phyloP scores from a whole-genome alignment of 2,888 invertebrate species.

The Drosophila tanythrix region DNA sequence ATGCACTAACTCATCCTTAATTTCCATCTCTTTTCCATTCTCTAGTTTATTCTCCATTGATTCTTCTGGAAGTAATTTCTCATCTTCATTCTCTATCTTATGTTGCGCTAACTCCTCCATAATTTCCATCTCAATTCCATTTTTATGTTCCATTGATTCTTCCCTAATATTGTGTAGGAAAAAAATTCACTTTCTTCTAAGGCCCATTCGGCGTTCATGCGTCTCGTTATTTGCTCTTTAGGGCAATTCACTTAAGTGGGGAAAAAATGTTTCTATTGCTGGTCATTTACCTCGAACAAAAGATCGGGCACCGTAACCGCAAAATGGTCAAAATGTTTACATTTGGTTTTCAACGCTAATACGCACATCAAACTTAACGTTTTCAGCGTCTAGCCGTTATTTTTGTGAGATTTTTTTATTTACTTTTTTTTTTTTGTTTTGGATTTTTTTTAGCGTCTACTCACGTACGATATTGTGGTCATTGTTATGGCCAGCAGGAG shows the following conservation, averaged over 20 bases:
- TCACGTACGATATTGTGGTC: conserved; percentile 64
- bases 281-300: conserved; percentile 43
- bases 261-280: conserved; percentile 23
- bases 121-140: background rate
- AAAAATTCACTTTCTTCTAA: conserved; percentile 12
- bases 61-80: too few species aligned
- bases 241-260: conserved; percentile 41
- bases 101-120: background rate
- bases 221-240: conserved; percentile 34
- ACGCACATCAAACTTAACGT: conserved; percentile 53
- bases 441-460: conserved; percentile 38
- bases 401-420: conserved; percentile 15
- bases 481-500: conserved; percentile 39
- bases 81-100: background rate
- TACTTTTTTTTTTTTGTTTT: too few species aligned
- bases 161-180: background rate
- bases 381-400: background rate
- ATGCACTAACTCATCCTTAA: background rate
- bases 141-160: background rate
- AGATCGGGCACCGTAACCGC: conserved; percentile 37
- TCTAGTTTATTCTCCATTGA: background rate
- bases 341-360: conserved; percentile 67
- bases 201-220: conserved; percentile 16
- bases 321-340: conserved; percentile 72
- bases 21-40: background rate